Evolutionary conservation across 2,888 invertebrate species (phyloP).

Genomic region (Morpho deidamia): DNA sequence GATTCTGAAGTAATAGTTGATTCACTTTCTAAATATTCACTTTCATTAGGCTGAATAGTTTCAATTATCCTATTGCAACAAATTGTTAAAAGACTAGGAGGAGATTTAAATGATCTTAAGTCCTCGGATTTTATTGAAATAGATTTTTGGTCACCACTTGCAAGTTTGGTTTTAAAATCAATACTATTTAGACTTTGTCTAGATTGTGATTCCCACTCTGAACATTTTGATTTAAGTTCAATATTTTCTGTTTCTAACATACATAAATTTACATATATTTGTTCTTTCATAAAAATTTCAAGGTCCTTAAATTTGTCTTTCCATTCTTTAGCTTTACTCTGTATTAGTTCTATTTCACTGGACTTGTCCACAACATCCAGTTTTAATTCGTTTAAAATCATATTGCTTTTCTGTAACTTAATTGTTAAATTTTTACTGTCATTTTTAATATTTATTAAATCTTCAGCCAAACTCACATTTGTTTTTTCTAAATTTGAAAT

Average conservation of each 20-base stretch:
- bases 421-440: slow-evolving; percentile 33
- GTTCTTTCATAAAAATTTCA: slow-evolving; percentile 39
- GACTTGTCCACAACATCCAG: slow-evolving; percentile 43
- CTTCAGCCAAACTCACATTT: slow-evolving; percentile 29
- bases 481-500: slow-evolving; percentile 32
- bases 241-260: slow-evolving; percentile 44
- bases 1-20: slow-evolving; percentile 22
- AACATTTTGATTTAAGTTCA: slow-evolving; percentile 33
- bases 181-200: slow-evolving; percentile 1
- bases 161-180: slow-evolving; percentile 1
- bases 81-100: slow-evolving; percentile 54
- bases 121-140: slow-evolving; percentile 16
- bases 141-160: slow-evolving; percentile 11
- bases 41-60: slow-evolving; percentile 38
- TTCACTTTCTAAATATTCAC: slow-evolving; percentile 25
- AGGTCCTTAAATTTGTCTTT: slow-evolving; percentile 41
- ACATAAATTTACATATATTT: no score
- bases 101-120: slow-evolving; percentile 33
- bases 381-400: slow-evolving; percentile 39
- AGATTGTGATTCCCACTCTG: slow-evolving; percentile 3
- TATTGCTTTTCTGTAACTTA: slow-evolving; percentile 36
- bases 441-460: slow-evolving; percentile 33
- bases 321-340: slow-evolving; percentile 41
- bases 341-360: slow-evolving; percentile 41
- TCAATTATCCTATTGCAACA: slow-evolving; percentile 53